Evolutionary conservation across 1,140 invertebrate genomes (phyloP).

Genomic region (Drosophila oshimai): DNA sequence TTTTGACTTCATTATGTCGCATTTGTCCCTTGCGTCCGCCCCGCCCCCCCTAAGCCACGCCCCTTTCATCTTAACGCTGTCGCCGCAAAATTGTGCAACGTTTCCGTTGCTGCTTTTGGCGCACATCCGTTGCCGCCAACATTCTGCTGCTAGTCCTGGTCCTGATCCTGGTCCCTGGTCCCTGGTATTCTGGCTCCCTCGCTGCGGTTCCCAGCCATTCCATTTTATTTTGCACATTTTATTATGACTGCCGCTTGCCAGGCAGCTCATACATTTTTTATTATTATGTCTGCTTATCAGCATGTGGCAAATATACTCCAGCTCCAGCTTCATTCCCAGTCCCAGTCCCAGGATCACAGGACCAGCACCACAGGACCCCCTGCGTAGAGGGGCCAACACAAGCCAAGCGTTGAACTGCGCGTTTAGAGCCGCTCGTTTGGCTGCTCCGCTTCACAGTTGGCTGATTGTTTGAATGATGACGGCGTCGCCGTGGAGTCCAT

Average conservation of each 20-base stretch:
- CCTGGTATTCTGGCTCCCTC: constrained; percentile 5
- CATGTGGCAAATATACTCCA: constrained; percentile 77
- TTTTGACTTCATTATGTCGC: constrained; percentile 78
- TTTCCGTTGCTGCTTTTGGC: constrained; percentile 76
- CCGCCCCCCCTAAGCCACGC: background rate
- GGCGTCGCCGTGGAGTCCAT: constrained; percentile 56
- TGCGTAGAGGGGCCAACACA: constrained; percentile 26
- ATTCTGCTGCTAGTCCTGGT: constrained; percentile 14
- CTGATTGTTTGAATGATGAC: constrained; percentile 79
- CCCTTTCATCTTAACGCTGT: constrained; percentile 42
- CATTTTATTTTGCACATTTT: constrained; percentile 81
- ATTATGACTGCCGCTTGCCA: constrained; percentile 73
- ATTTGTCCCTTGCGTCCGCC: constrained; percentile 27
- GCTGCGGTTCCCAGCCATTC: constrained; percentile 70
- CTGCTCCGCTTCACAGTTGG: constrained; percentile 71
- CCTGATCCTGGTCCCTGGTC: background rate
- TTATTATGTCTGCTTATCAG: constrained; percentile 81
- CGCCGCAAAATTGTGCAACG: constrained; percentile 78
- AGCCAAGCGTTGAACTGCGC: constrained; percentile 76
- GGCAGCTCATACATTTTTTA: constrained; percentile 77
- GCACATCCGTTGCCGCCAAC: constrained; percentile 71
- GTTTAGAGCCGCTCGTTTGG: constrained; percentile 75
- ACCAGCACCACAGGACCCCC: constrained; percentile 7
- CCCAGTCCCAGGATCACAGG: constrained; percentile 11
- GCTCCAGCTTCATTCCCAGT: constrained; percentile 5